Conservation (phyloP, 1,140 invertebrate species). For the Drosophila grimshawi region DNA sequence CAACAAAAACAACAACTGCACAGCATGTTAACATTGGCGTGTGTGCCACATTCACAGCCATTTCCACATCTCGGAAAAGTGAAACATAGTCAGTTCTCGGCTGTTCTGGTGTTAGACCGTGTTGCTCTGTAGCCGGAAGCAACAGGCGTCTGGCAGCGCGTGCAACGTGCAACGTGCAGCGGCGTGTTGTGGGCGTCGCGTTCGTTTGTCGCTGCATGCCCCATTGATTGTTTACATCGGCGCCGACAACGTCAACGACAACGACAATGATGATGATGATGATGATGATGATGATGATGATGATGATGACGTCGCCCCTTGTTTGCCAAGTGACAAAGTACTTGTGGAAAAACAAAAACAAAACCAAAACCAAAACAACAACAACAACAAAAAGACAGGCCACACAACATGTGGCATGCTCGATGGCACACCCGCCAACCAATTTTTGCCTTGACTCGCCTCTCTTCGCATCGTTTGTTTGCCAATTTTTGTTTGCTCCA, state of each 20-base stretch:
- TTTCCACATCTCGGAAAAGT: background rate
- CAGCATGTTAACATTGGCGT: slow-evolving; percentile 60
- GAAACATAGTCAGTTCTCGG: slow-evolving; percentile 4
- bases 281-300: slow-evolving; percentile 13
- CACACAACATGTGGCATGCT: slow-evolving; percentile 32
- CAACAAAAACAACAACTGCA: slow-evolving; percentile 31
- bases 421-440: background rate
- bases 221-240: slow-evolving; percentile 67
- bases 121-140: slow-evolving; percentile 36
- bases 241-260: slow-evolving; percentile 22
- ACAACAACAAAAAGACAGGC: background rate
- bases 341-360: slow-evolving; percentile 18
- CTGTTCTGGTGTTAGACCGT: background rate
- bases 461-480: slow-evolving; percentile 47
- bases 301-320: slow-evolving; percentile 32
- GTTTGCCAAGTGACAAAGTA: slow-evolving; percentile 21
- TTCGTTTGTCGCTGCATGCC: slow-evolving; percentile 37
- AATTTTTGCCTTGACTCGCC: background rate
- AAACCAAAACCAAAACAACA: background rate
- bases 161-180: background rate
- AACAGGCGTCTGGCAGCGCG: slow-evolving; percentile 40
- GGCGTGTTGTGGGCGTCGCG: slow-evolving; percentile 6
- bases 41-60: slow-evolving; percentile 7
- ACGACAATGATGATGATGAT: slow-evolving; percentile 20
- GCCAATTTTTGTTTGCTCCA: slow-evolving; percentile 64